Conservation (phyloP, 2,888 invertebrate species). For the Torymus tubicola region DNA sequence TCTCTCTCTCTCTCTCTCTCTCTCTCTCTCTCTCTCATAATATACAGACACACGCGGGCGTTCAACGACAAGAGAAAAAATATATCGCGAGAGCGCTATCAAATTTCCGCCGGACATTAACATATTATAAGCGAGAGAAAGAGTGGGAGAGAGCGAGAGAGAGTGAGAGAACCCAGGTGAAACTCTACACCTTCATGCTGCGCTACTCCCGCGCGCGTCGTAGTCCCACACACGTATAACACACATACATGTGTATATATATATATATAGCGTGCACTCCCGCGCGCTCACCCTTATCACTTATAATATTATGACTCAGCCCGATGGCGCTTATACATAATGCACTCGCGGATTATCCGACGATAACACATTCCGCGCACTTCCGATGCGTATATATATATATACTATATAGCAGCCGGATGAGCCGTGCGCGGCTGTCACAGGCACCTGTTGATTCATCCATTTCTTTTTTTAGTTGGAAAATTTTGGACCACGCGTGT, state of each 20-base stretch:
- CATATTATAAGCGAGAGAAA: slow-evolving; percentile 58
- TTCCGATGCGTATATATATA: no score
- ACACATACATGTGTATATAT: neutral
- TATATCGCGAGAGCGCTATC: slow-evolving; percentile 47
- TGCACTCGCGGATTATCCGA: slow-evolving; percentile 35
- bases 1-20: slow-evolving; percentile 3
- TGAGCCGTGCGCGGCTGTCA: slow-evolving; percentile 31
- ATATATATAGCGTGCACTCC: neutral
- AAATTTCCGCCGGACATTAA: slow-evolving; percentile 61
- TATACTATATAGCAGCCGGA: neutral
- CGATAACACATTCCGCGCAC: slow-evolving; percentile 42
- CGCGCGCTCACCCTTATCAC: slow-evolving; percentile 56
- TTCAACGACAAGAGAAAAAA: slow-evolving; percentile 29
- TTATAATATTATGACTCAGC: slow-evolving; percentile 54
- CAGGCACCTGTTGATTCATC: slow-evolving; percentile 27
- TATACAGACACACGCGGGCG: neutral
- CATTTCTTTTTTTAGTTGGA: neutral
- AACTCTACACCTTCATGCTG: slow-evolving; percentile 49
- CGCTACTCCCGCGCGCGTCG: slow-evolving; percentile 24
- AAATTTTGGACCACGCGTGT: no score
- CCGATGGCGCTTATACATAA: slow-evolving; percentile 27
- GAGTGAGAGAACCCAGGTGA: slow-evolving; percentile 37
- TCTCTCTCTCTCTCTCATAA: neutral
- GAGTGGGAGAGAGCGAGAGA: slow-evolving; percentile 4
- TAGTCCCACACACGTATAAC: neutral